phyloP scores from a whole-genome alignment of 2,797 vertebrate genomes.

The Cygnus olor region DNA sequence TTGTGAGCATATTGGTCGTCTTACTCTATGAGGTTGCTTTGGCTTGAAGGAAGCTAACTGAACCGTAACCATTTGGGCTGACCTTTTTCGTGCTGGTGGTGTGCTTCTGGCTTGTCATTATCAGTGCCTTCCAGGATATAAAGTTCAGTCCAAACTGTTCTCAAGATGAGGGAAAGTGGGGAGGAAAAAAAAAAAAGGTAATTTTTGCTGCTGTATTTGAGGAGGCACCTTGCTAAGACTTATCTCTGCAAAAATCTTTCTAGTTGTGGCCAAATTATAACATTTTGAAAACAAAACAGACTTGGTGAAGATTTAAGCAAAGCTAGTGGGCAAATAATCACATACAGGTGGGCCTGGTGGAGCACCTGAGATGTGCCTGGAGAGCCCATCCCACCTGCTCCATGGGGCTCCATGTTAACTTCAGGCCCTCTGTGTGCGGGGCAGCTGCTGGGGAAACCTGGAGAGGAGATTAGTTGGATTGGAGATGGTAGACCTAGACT shows the following conservation, averaged over 20 bases:
- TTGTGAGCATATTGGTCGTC: neutral
- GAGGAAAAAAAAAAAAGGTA: neutral
- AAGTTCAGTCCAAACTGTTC: neutral
- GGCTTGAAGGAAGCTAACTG: neutral
- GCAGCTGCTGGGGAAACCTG: neutral
- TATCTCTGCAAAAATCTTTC: neutral
- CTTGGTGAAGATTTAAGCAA: neutral
- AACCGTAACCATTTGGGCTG: neutral
- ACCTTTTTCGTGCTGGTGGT: neutral
- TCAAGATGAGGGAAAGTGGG: neutral
- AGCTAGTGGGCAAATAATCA: neutral
- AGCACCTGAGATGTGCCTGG: neutral
- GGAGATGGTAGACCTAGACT: rapidly evolving
- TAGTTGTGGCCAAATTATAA: neutral
- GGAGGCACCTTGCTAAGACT: neutral
- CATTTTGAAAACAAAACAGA: neutral
- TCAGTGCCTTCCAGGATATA: neutral
- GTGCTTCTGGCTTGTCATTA: neutral
- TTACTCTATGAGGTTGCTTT: neutral
- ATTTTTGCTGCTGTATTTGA: neutral
- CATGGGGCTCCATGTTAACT: rapidly evolving
- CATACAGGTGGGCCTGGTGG: rapidly evolving
- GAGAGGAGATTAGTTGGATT: neutral
- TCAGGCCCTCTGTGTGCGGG: neutral
- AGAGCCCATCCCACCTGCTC: neutral